Base-by-base conservation (phyloP, 2,113 vertebrate genomes). In the Varanus salvator region DNA sequence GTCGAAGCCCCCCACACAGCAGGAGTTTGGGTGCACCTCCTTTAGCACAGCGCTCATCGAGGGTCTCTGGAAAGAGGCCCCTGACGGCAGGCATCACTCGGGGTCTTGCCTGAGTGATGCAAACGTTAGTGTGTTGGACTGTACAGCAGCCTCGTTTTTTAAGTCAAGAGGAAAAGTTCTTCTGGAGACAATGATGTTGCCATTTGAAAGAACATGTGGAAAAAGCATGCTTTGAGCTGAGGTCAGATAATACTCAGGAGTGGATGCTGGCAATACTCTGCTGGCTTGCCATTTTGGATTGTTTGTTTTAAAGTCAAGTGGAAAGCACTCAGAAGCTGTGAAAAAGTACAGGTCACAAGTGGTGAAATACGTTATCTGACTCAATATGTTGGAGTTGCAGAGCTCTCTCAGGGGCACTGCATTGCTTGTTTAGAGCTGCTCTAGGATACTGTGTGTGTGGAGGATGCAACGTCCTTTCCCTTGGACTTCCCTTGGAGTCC, bases 251-350 rank as follows among this genome's bases (percentile, higher is more conserved):
- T 54, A 44, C 69, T 75, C 71, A 74, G 57, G 52, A 31, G 80
- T 60, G 27, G 38, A 25, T 14, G 54, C 50, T 48, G 11, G 29
- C 72, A 77, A 34, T 76, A 76, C 81, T 68, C 38, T 83, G 52
- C 72, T 84, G 88, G 77, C 57, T n/a, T 76, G 52, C n/a, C 57
- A 68, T 66, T 54, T n/a, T 84, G 81, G 38, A 50, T 52, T 89
- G 71, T 50, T 77, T 84, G 57, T 84, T 52, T 89, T 77, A 77
- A 84, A 77, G 48, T 50, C 57, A 84, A 84, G 57, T 69, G 29
- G 66, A 84, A 89, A 66, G 72, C 81, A 89, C 72, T 84, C 38
- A 77, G 44, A 25, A 66, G 57, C 29, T 34, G 54, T 68, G 38
- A 64, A 4, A 75, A 75, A n/a, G 52, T 57, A 31, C 54, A 50